Evolutionary conservation across 2,888 invertebrate species (phyloP).

Genomic region (Arge pagana): DNA sequence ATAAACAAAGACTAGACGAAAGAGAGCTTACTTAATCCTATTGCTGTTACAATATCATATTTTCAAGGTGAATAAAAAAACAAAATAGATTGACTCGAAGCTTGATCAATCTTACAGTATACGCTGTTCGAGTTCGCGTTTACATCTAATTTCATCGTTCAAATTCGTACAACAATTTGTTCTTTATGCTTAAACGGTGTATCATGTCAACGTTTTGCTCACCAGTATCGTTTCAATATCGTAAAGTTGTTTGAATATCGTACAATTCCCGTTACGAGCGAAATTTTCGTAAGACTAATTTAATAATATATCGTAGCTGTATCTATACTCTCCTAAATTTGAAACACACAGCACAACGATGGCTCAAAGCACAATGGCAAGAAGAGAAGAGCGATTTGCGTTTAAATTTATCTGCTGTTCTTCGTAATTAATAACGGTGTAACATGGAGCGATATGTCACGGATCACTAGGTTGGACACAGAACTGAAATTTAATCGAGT

Average conservation of each 20-base stretch:
- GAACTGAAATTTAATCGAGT: conserved; percentile 61
- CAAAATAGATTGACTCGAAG: conserved; percentile 7
- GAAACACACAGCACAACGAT: conserved; percentile 41
- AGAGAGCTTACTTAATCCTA: conserved; percentile 40
- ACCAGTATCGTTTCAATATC: not conserved
- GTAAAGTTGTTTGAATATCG: too few relatives aligned
- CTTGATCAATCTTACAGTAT: conserved; percentile 2
- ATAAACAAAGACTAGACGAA: conserved; percentile 49
- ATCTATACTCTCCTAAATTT: conserved; percentile 15
- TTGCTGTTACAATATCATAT: conserved; percentile 34
- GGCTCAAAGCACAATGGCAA: conserved; percentile 52
- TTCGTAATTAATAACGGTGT: conserved; percentile 23
- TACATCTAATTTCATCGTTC: conserved; percentile 1
- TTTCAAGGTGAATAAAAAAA: not conserved
- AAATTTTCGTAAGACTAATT: conserved; percentile 8
- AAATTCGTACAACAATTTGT: not conserved
- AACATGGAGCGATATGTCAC: conserved; percentile 6
- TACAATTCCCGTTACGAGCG: not conserved
- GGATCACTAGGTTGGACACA: conserved; percentile 74
- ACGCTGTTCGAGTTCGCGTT: conserved; percentile 10
- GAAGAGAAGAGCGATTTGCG: conserved; percentile 42
- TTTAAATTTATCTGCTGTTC: conserved; percentile 33
- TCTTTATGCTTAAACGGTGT: too few relatives aligned
- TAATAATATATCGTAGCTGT: conserved; percentile 6
- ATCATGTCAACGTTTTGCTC: too few relatives aligned